Percentiles rank a stretch among this genome's conserved stretches.
Evolutionary conservation across 2,888 invertebrate species (phyloP).

Genomic region (Agrotis ipsilon): DNA sequence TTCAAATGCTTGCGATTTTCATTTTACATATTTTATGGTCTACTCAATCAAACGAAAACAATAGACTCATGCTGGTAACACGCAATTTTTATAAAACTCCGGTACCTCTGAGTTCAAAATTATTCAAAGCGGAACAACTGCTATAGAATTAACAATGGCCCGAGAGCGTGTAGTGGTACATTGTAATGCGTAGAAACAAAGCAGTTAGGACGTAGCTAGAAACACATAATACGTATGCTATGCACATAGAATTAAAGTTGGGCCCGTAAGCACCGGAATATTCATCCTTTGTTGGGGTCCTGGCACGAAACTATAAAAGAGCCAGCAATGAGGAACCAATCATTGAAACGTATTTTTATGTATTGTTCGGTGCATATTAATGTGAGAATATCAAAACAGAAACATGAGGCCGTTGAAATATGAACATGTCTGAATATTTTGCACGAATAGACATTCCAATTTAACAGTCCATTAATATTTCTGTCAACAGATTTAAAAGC

Average conservation of each 20-base stretch:
- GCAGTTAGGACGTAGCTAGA: conserved; percentile 72
- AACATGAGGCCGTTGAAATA: conserved; percentile 36
- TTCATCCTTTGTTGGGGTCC: conserved; percentile 74
- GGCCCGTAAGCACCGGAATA: conserved; percentile 72
- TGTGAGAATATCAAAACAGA: conserved; percentile 24
- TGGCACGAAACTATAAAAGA: conserved; percentile 61
- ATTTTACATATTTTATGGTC: conserved; percentile 2
- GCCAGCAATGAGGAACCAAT: conserved; percentile 62
- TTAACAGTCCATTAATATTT: conserved; percentile 30
- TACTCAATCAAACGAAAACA: conserved; percentile 51
- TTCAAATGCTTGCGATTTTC: not conserved
- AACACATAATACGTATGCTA: conserved; percentile 76
- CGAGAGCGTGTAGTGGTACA: conserved; percentile 66
- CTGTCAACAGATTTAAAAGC: conserved; percentile 19
- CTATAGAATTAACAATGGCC: conserved; percentile 67
- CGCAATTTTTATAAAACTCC: conserved; percentile 47
- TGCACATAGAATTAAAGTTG: conserved; percentile 77
- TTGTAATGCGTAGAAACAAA: conserved; percentile 78
- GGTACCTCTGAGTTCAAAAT: conserved; percentile 59
- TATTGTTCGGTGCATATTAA: conserved; percentile 42
- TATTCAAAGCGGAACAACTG: conserved; percentile 65
- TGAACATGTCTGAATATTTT: conserved; percentile 25
- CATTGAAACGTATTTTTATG: conserved; percentile 39
- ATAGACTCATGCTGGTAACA: conserved; percentile 30
- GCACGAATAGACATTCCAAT: conserved; percentile 33